Conservation (phyloP, 2,888 invertebrate species). For the Melolontha melolontha region DNA sequence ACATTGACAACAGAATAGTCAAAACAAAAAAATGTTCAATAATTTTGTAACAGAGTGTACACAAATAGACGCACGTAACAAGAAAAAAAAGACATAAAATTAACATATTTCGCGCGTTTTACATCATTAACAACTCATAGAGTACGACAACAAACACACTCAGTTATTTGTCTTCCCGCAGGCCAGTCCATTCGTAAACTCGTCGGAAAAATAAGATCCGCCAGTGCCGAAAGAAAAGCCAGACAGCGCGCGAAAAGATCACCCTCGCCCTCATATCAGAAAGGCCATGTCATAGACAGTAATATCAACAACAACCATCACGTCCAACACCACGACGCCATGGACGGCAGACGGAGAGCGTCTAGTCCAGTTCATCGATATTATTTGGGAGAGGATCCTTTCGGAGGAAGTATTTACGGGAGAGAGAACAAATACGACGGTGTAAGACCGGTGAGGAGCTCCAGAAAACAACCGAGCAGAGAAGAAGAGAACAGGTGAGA, state of each 20-base stretch:
- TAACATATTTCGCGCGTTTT: slow-evolving; percentile 16
- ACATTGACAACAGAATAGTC: too few species aligned
- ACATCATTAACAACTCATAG: background rate
- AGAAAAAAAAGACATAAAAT: slow-evolving; percentile 1
- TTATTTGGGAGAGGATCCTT: slow-evolving; percentile 89
- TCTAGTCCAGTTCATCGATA: slow-evolving; percentile 76
- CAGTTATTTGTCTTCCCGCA: slow-evolving; percentile 60
- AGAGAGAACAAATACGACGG: slow-evolving; percentile 87
- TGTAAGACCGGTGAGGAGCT: slow-evolving; percentile 67
- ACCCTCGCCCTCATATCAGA: slow-evolving; percentile 71
- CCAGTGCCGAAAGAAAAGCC: slow-evolving; percentile 75
- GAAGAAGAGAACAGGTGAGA: slow-evolving; percentile 67
- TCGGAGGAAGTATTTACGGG: slow-evolving; percentile 84
- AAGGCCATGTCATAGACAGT: slow-evolving; percentile 69
- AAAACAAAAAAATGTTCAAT: too few species aligned
- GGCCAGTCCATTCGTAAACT: slow-evolving; percentile 86
- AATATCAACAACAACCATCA: slow-evolving; percentile 61
- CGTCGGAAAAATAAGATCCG: slow-evolving; percentile 85
- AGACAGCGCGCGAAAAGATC: slow-evolving; percentile 71
- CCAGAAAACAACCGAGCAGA: slow-evolving; percentile 55
- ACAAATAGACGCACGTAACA: background rate
- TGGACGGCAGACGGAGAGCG: slow-evolving; percentile 25
- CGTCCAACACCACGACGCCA: slow-evolving; percentile 46
- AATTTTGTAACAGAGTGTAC: too few species aligned
- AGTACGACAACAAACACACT: background rate